Percentiles rank a stretch among this genome's conserved stretches.
phyloP scores from a whole-genome alignment of 2,113 vertebrate genomes.

The Lutjanus erythropterus region DNA sequence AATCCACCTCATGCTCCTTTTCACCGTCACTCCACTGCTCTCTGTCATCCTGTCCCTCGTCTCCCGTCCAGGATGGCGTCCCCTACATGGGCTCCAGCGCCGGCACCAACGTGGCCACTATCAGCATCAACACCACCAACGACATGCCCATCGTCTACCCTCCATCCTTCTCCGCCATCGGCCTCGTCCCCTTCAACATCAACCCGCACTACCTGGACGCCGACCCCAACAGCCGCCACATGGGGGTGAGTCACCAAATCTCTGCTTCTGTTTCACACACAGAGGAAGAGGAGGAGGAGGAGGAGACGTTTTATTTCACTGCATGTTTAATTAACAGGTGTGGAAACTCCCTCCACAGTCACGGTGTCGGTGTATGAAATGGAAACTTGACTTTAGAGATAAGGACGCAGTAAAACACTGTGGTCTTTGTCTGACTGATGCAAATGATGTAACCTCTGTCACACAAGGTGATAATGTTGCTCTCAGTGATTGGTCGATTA shows the following conservation, averaged over 20 bases:
- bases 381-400: neutral
- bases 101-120: slow-evolving; percentile 88
- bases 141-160: slow-evolving; percentile 93
- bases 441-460: neutral
- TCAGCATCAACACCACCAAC: slow-evolving; percentile 92
- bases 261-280: too few relatives aligned
- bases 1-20: too few relatives aligned
- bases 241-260: slow-evolving; percentile 84
- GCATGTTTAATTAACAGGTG: too few relatives aligned
- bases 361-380: neutral
- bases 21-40: too few relatives aligned
- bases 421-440: neutral
- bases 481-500: neutral
- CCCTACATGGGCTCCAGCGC: slow-evolving; percentile 92
- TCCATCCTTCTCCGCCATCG: slow-evolving; percentile 87
- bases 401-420: neutral
- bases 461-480: neutral
- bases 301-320: too few relatives aligned
- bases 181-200: slow-evolving; percentile 92
- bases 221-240: slow-evolving; percentile 87
- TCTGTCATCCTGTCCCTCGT: neutral
- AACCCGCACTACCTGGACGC: slow-evolving; percentile 91
- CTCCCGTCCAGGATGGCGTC: slow-evolving; percentile 84
- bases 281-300: too few relatives aligned
- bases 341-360: too few relatives aligned